phyloP scores from a whole-genome alignment of 2,797 vertebrate genomes.

The Aulostomus chinensis region DNA sequence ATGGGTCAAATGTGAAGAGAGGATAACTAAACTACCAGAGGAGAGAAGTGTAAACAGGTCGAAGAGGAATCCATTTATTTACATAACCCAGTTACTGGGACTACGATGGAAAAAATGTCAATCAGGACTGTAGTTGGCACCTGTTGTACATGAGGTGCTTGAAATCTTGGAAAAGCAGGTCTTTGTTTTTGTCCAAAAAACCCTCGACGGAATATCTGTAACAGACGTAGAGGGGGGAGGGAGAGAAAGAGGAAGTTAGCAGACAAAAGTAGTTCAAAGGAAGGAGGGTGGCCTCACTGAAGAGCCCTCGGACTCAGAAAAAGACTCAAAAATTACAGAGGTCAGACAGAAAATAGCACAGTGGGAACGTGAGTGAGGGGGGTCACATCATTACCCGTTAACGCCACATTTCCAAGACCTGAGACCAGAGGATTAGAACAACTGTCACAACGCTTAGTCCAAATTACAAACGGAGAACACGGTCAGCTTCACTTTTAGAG shows the following conservation, averaged over 20 bases:
- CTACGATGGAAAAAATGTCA: background rate
- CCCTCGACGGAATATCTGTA: slow-evolving; percentile 91
- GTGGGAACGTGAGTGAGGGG: background rate
- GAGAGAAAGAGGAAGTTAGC: background rate
- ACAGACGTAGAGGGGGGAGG: background rate
- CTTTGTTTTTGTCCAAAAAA: slow-evolving; percentile 95
- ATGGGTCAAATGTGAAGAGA: background rate
- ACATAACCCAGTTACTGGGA: slow-evolving; percentile 33
- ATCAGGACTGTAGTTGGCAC: slow-evolving; percentile 52
- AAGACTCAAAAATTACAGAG: slow-evolving; percentile 2
- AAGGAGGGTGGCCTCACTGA: background rate
- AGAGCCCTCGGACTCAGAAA: slow-evolving; percentile 1
- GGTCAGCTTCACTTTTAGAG: slow-evolving; percentile 7
- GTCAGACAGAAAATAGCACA: slow-evolving; percentile 1
- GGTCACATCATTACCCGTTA: slow-evolving; percentile 8
- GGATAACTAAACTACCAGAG: background rate
- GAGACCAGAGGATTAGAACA: slow-evolving; percentile 29
- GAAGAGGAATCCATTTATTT: slow-evolving; percentile 16
- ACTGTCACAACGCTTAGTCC: slow-evolving; percentile 22
- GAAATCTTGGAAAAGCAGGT: slow-evolving; percentile 93
- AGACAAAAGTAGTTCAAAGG: slow-evolving; percentile 20
- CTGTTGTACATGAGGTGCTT: slow-evolving; percentile 93
- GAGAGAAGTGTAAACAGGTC: slow-evolving; percentile 4
- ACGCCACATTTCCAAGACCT: slow-evolving; percentile 14
- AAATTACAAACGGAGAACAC: slow-evolving; percentile 38